Evolutionary conservation across 2,888 invertebrate species (phyloP).

Genomic region (Tenthredo distinguenda): DNA sequence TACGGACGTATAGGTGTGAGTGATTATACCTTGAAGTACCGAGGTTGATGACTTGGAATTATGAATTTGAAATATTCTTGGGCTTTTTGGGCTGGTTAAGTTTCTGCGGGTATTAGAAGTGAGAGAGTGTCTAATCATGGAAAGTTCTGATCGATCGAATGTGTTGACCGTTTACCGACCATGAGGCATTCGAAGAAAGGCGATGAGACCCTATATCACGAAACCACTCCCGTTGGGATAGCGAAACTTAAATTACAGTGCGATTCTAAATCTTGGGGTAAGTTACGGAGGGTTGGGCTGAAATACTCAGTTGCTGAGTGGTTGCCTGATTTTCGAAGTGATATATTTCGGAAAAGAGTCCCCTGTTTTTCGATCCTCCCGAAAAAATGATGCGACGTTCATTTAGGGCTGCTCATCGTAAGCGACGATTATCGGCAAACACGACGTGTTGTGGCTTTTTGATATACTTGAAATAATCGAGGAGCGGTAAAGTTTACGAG

Average conservation of each 20-base stretch:
- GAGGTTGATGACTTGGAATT: background rate
- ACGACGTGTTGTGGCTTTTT: background rate
- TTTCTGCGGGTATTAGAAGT: background rate
- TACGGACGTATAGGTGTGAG: background rate
- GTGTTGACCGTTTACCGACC: background rate
- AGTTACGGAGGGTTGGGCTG: background rate
- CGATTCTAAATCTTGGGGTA: background rate
- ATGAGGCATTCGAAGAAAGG: background rate
- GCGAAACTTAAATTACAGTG: background rate
- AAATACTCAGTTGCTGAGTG: constrained; percentile 10
- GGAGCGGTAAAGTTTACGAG: background rate
- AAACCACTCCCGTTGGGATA: constrained; percentile 2
- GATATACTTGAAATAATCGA: constrained; percentile 2
- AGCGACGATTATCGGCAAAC: background rate
- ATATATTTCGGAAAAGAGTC: background rate
- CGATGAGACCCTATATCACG: constrained; percentile 2
- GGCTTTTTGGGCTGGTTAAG: background rate
- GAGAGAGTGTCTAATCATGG: background rate
- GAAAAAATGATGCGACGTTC: background rate
- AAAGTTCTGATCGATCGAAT: background rate
- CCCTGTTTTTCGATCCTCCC: background rate
- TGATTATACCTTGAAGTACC: background rate
- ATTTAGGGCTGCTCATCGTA: background rate
- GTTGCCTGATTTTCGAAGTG: constrained; percentile 15
- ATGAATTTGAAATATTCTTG: background rate